Percentiles rank a stretch among this genome's conserved stretches.
Conservation (phyloP, 2,797 vertebrate genomes). For the Pipistrellus pygmaeus region DNA sequence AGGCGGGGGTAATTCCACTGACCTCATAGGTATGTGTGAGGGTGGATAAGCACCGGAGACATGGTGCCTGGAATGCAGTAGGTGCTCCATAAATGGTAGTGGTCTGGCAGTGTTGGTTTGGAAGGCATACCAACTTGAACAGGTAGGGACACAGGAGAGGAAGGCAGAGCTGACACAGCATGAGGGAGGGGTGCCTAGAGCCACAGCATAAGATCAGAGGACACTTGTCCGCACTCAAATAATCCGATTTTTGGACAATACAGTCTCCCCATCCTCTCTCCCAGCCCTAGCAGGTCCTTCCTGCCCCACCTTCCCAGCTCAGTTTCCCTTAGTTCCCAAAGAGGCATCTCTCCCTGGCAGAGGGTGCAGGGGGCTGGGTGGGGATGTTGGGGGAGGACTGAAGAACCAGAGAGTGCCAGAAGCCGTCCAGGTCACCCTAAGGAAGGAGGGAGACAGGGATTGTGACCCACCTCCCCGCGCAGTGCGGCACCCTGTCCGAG, state of each 20-base stretch:
- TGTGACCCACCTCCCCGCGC: neutral
- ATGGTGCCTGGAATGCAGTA: neutral
- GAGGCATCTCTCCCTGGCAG: neutral
- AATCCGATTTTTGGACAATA: neutral
- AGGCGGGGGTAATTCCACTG: neutral
- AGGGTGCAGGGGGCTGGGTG: neutral
- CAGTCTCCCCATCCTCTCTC: neutral
- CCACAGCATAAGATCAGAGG: neutral
- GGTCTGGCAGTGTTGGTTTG: neutral
- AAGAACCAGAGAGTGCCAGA: neutral
- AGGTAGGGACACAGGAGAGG: neutral
- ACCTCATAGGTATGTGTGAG: neutral
- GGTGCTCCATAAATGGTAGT: neutral
- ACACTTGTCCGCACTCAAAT: neutral
- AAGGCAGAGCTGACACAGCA: neutral
- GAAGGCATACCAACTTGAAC: neutral
- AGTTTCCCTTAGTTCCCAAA: neutral
- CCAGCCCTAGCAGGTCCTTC: neutral
- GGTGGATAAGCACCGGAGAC: neutral
- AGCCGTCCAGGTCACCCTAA: neutral
- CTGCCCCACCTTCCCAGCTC: neutral
- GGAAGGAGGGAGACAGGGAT: neutral
- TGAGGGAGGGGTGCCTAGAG: too few relatives aligned
- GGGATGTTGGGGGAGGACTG: neutral
- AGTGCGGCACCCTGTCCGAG: slow-evolving; percentile 96